These are phyloP conservation scores for Sycon ciliatum DNA, from an alignment of 37 sponge, comb jelly and placozoan species.

Conservation along the genomic window DNA sequence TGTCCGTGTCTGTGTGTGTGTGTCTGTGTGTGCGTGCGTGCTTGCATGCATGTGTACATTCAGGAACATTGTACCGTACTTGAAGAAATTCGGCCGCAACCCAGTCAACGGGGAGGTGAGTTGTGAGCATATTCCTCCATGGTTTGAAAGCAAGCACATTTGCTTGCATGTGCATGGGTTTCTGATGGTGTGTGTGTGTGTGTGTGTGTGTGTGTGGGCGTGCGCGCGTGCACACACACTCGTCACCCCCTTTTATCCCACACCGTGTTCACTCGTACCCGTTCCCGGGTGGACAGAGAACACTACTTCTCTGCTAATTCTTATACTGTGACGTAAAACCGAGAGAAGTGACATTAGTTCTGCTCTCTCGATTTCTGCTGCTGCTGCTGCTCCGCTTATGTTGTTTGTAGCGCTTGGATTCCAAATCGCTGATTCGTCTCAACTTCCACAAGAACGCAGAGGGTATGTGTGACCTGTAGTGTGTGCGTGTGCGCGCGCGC, in stretches of 20 bases:
- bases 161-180: neutral
- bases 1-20: too few relatives aligned
- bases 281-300: too few relatives aligned
- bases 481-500: neutral
- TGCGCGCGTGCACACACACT: neutral
- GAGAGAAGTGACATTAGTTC: too few relatives aligned
- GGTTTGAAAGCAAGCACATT: too few relatives aligned
- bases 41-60: neutral
- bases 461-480: conserved; percentile 25
- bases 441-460: conserved; percentile 86
- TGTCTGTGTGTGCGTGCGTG: neutral
- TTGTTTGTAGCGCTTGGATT: conserved; percentile 50
- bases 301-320: too few relatives aligned
- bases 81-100: conserved; percentile 70
- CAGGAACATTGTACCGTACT: conserved; percentile 72
- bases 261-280: too few relatives aligned
- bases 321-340: too few relatives aligned
- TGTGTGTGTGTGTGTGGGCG: neutral
- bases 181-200: neutral
- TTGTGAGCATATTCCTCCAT: too few relatives aligned
- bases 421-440: conserved; percentile 69
- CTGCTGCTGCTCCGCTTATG: too few relatives aligned
- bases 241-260: too few relatives aligned
- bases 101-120: conserved; percentile 82
- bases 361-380: too few relatives aligned